phyloP scores from a whole-genome alignment of 1,140 invertebrate species.

The Macrotrachela quadricornifera region DNA sequence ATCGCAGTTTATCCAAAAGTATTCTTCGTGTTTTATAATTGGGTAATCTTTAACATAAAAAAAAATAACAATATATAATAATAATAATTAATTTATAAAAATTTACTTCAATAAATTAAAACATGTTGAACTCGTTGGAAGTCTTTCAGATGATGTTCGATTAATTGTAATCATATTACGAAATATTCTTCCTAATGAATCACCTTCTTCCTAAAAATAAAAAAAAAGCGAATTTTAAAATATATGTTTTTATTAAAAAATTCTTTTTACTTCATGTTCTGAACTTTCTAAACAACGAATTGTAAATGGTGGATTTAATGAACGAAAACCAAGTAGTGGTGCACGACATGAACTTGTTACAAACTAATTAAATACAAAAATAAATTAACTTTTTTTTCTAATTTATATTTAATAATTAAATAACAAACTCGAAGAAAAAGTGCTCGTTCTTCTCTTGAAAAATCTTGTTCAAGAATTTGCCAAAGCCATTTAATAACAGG shows the following conservation, averaged over 20 bases:
- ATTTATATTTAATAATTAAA: neutral
- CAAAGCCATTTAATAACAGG: conserved; percentile 91
- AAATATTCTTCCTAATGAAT: conserved; percentile 81
- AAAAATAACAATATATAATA: too few relatives aligned
- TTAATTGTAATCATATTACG: conserved; percentile 85
- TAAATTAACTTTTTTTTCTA: neutral
- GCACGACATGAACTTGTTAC: conserved; percentile 96
- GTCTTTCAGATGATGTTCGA: conserved; percentile 71
- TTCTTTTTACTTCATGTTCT: conserved; percentile 53
- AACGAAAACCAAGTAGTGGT: conserved; percentile 81
- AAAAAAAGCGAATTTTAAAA: too few relatives aligned
- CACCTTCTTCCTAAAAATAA: conserved; percentile 57
- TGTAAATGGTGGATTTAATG: conserved; percentile 91
- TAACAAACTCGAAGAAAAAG: conserved; percentile 59
- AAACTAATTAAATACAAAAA: conserved; percentile 46
- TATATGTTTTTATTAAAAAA: too few relatives aligned
- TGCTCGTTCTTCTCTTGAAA: conserved; percentile 63
- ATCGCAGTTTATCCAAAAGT: conserved; percentile 76
- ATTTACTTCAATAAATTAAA: conserved; percentile 75
- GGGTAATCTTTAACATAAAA: conserved; percentile 38
- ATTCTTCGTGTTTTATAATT: conserved; percentile 93
- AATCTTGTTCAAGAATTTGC: conserved; percentile 91
- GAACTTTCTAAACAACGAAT: conserved; percentile 95
- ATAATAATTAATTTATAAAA: too few relatives aligned
- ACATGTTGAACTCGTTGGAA: conserved; percentile 94